These are phyloP conservation scores for Ichneumon xanthorius DNA, from an alignment of 2,888 invertebrate genomes.

Conservation along the genomic window DNA sequence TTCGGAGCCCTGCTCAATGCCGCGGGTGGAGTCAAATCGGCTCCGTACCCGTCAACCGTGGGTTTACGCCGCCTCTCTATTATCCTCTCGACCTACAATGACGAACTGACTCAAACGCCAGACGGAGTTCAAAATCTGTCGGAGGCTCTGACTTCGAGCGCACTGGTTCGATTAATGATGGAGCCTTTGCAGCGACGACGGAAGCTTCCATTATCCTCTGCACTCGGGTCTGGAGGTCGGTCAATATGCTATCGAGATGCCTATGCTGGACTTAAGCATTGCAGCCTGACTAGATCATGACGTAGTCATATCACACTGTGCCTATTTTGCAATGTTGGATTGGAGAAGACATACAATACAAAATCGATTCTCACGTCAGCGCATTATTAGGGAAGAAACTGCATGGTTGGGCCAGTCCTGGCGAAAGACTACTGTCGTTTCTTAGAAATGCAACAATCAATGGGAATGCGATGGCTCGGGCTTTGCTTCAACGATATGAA, in stretches of 20 bases:
- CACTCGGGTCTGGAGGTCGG: neutral
- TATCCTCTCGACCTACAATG: conserved; percentile 31
- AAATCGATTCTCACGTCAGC: neutral
- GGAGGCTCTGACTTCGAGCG: conserved; percentile 3
- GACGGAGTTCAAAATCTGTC: conserved; percentile 49
- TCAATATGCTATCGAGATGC: neutral
- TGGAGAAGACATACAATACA: neutral
- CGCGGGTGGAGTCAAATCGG: conserved; percentile 18
- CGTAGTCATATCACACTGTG: neutral
- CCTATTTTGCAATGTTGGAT: neutral
- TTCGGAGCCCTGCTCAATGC: conserved; percentile 48
- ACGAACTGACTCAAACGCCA: conserved; percentile 42
- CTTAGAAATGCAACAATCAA: neutral
- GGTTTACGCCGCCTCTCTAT: conserved; percentile 24
- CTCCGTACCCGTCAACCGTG: conserved; percentile 33
- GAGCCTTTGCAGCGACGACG: conserved; percentile 23
- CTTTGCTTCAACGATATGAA: too few relatives aligned
- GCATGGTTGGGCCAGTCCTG: neutral
- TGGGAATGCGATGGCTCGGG: neutral
- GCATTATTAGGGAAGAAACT: neutral
- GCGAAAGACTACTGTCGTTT: neutral
- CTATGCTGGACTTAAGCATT: neutral
- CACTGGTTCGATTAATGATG: conserved; percentile 16
- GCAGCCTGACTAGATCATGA: neutral
- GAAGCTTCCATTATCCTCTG: conserved; percentile 9